Evolutionary conservation across 92 coral and sea anemone species (phyloP).

Genomic region (Parazoanthus swiftii): DNA sequence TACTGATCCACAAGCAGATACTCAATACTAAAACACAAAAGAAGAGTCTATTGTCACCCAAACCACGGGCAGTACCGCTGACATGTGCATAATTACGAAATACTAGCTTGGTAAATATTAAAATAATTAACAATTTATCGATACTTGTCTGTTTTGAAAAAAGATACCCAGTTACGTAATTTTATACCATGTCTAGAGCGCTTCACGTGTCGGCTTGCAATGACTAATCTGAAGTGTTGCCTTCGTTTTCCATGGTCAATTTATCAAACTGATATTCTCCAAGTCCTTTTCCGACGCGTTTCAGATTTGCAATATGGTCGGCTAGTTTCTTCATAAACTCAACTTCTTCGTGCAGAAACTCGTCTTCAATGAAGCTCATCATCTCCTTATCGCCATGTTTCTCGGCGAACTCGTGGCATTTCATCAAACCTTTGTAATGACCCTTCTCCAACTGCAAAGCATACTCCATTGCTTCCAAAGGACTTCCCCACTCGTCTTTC

Average conservation of each 20-base stretch:
- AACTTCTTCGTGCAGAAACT: slow-evolving; percentile 38
- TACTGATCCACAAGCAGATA: no score
- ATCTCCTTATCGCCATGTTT: slow-evolving; percentile 63
- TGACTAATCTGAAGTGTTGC: not conserved
- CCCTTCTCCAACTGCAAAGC: slow-evolving; percentile 91
- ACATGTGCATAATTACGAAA: no score
- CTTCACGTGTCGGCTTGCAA: no score
- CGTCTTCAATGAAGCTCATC: slow-evolving; percentile 32
- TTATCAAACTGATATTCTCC: slow-evolving; percentile 37
- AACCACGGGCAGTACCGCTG: no score
- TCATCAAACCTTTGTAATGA: slow-evolving; percentile 78
- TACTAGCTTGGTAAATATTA: no score
- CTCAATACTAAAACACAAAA: no score
- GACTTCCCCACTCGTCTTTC: slow-evolving; percentile 82
- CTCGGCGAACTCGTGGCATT: slow-evolving; percentile 78
- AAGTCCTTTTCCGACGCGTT: slow-evolving; percentile 32
- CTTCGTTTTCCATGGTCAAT: slow-evolving; percentile 21
- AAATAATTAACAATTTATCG: no score
- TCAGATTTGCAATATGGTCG: slow-evolving; percentile 38
- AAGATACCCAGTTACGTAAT: no score
- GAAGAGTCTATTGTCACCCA: no score
- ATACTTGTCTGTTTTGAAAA: no score
- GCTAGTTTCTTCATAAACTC: slow-evolving; percentile 33
- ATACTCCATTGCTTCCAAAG: slow-evolving; percentile 72
- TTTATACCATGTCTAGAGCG: not conserved